Base-by-base conservation (phyloP, 1,140 invertebrate species). In the Anthonomus grandis region DNA sequence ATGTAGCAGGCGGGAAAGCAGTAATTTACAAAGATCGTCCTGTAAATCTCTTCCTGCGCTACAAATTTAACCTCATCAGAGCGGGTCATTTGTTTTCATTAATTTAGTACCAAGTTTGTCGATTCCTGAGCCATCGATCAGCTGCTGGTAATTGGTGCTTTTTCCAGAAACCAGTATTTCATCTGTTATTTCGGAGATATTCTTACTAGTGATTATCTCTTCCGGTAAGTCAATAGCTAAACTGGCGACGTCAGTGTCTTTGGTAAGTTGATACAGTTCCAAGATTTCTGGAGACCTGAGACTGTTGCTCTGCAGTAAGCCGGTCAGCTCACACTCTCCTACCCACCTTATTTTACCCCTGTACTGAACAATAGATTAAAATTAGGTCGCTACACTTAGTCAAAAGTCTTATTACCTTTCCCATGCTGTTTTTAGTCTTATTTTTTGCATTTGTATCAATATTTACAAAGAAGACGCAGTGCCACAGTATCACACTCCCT, bases 1-100 rank as follows among this genome's bases (percentile, higher is more conserved):
- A 78, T 74, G 57, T 74, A 77, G 17, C 70, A 55, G 3, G 74
- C 70, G 2, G 77, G 77, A 56, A 67, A 77, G 51, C 70, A 69
- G 60, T 72, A 59, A 12, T 67, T 27, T 23, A 77, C 41, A 56
- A 76, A 78, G 9, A 56, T 13, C 48, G 76, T 74, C 9, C 59
- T 66, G 44, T 73, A 76, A 47, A 64, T 34, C 9, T 51, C 34
- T 48, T 64, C 63, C 57, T 64, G 62, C 37, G 48, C 60, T 62
- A 36, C n/a, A n/a, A n/a, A n/a, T n/a, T n/a, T n/a, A n/a, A n/a
- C n/a, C 2, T 34, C 12, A n/a, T n/a, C 31, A 34, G 31, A 13
- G 31, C 15, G 31, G 12, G 10, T 4, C 31, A 2, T n/a, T n/a
- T n/a, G 4, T 34, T 3, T 34, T 10, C 2, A n/a, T n/a, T n/a